Base-by-base conservation (phyloP, 2,888 invertebrate species). In the Embidobia sp. region DNA sequence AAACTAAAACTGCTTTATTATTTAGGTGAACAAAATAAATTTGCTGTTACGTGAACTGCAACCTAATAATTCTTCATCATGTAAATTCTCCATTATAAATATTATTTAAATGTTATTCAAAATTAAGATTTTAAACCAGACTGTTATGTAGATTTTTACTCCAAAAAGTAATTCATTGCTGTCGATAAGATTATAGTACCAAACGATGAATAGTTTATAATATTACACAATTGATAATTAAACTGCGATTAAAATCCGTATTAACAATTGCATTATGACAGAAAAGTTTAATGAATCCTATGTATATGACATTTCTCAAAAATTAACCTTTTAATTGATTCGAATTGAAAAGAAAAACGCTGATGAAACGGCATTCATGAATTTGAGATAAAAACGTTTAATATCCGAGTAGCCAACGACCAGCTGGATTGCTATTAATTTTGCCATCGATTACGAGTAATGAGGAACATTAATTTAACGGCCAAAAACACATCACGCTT, bases 401-500 rank as follows among this genome's bases (percentile, higher is more conserved):
- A 44, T 44, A 44, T 44, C 26, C 3, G 13, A 11, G 5, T 7
- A 10, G 5, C 11, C 53, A 37, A 26, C 37, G 15, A 37, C 15
- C 37, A 26, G 7, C 29, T 6, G 7, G 1, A 15, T 15, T 6
- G 51, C 51, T 51, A 18, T 51, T 51, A 53, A 53, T 53, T 37
- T 35, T 19, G 11, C 37, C 22, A 55, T 55, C 10, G 55, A 37
- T 42, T 55, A 29, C 27, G 16, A 11, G 10, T 27, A 16, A 37
- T 55, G 19, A 49, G 33, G 16, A 33, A 16, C 10, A 19, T 33
- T 1, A 49, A 3, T 10, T 31, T 49, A 49, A 49, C 15, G 33
- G 16, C 16, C 27, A 29, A 46, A 22, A 29, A 26, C 16, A 16
- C 48, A 7, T 48, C 16, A 5, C 13, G 29, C n/a, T 15, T 29